These are phyloP conservation scores for Digitonthophagus gazella DNA, from an alignment of 2,888 invertebrate genomes.

Conservation along the genomic window DNA sequence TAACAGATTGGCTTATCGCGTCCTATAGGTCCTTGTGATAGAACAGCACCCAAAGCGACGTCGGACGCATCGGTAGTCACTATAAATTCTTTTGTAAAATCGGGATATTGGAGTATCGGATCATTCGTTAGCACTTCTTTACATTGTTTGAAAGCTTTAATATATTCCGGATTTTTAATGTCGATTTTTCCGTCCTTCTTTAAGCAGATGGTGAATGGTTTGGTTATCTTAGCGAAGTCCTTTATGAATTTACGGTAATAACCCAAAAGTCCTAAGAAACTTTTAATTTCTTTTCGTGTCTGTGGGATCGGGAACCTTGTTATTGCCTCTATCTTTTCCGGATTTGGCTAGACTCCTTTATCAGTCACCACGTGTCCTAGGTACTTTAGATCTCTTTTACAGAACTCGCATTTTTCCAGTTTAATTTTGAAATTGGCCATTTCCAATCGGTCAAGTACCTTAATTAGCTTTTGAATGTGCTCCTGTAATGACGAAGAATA, in stretches of 20 bases:
- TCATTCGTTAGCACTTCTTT: constrained; percentile 29
- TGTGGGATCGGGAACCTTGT: no score
- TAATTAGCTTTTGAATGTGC: constrained; percentile 25
- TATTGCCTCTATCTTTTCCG: no score
- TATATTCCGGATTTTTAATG: no score
- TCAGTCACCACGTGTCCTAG: constrained; percentile 30
- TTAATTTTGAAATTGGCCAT: constrained; percentile 32
- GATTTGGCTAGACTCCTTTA: constrained; percentile 32
- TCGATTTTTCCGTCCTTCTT: no score
- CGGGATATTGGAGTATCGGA: constrained; percentile 33
- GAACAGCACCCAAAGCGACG: no score
- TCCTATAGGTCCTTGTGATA: no score
- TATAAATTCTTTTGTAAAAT: no score
- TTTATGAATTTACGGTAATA: constrained; percentile 13
- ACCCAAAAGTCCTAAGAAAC: no score
- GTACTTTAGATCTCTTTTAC: constrained; percentile 28
- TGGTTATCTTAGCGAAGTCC: background rate
- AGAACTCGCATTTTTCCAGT: constrained; percentile 31
- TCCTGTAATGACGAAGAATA: constrained; percentile 27
- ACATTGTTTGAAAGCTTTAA: constrained; percentile 30
- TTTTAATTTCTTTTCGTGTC: no score
- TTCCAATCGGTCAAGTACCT: constrained; percentile 28
- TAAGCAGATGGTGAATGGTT: constrained; percentile 30
- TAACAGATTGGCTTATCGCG: no score
- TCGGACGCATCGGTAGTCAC: no score